Evolutionary conservation across 1,140 invertebrate species (phyloP).

Genomic region (Anthonomus grandis): DNA sequence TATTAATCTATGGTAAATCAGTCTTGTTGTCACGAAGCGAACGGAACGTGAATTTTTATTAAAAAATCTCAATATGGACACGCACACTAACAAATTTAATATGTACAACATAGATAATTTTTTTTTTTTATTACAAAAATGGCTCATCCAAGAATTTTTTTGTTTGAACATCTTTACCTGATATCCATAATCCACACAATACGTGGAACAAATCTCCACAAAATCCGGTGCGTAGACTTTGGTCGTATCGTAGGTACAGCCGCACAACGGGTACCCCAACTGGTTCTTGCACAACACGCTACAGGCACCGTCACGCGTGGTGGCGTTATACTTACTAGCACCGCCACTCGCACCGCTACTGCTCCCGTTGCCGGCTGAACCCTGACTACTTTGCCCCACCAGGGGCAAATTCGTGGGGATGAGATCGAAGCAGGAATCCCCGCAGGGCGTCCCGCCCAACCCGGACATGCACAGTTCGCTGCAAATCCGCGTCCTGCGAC

Average conservation of each 20-base stretch:
- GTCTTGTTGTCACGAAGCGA: too few species aligned
- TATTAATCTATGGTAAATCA: too few species aligned
- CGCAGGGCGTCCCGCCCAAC: constrained; percentile 48
- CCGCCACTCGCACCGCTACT: constrained; percentile 5
- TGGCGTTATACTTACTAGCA: constrained; percentile 12
- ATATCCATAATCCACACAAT: constrained; percentile 42
- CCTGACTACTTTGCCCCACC: constrained; percentile 26
- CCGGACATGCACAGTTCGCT: constrained; percentile 47
- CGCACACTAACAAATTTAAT: too few species aligned
- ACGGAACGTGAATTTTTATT: too few species aligned
- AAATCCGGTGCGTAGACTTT: too few species aligned
- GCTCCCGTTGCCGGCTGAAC: background rate
- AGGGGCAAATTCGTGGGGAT: constrained; percentile 34
- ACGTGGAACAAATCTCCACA: constrained; percentile 41
- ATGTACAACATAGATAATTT: background rate
- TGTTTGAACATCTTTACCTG: too few species aligned
- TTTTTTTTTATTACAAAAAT: too few species aligned
- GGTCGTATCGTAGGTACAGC: constrained; percentile 31
- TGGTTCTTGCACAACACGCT: constrained; percentile 45
- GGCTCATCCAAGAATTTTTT: too few species aligned
- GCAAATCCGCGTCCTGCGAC: constrained; percentile 44
- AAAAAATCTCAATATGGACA: too few species aligned
- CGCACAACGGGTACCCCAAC: constrained; percentile 45
- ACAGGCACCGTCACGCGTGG: constrained; percentile 41
- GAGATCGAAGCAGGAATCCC: constrained; percentile 42